phyloP scores from a whole-genome alignment of 1,140 invertebrate species.

The Eciton burchellii region DNA sequence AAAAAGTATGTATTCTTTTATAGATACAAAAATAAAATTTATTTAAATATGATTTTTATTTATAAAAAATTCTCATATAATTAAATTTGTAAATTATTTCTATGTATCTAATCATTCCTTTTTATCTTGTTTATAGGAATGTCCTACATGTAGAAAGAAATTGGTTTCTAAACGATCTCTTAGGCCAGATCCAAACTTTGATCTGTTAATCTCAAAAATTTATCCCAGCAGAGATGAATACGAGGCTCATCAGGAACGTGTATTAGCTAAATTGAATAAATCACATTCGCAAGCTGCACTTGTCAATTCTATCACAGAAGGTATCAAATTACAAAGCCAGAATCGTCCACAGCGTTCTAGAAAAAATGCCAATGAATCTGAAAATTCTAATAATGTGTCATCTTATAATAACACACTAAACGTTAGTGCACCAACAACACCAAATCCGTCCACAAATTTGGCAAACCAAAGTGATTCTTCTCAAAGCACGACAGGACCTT shows the following conservation, averaged over 20 bases:
- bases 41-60: too few species aligned
- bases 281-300: slow-evolving; percentile 96
- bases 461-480: slow-evolving; percentile 85
- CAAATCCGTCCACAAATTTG: slow-evolving; percentile 80
- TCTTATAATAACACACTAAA: slow-evolving; percentile 83
- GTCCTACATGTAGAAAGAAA: slow-evolving; percentile 99
- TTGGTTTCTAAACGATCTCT: slow-evolving; percentile 98
- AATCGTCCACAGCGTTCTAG: slow-evolving; percentile 93
- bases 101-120: background rate
- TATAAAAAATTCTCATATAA: background rate
- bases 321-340: slow-evolving; percentile 96
- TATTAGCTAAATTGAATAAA: slow-evolving; percentile 97
- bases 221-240: slow-evolving; percentile 99
- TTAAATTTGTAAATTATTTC: background rate
- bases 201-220: slow-evolving; percentile 98
- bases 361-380: slow-evolving; percentile 87
- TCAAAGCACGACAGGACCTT: slow-evolving; percentile 80
- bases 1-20: too few species aligned
- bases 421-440: slow-evolving; percentile 84
- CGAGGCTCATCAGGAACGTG: slow-evolving; percentile 97
- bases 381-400: slow-evolving; percentile 85
- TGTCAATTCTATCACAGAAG: slow-evolving; percentile 97
- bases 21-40: too few species aligned
- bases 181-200: slow-evolving; percentile 99
- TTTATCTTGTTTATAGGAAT: slow-evolving; percentile 88